Evolutionary conservation across 2,888 invertebrate species (phyloP), one percentile per base, ranked within the genome.

Genomic region (Parochlus steinenii): DNA sequence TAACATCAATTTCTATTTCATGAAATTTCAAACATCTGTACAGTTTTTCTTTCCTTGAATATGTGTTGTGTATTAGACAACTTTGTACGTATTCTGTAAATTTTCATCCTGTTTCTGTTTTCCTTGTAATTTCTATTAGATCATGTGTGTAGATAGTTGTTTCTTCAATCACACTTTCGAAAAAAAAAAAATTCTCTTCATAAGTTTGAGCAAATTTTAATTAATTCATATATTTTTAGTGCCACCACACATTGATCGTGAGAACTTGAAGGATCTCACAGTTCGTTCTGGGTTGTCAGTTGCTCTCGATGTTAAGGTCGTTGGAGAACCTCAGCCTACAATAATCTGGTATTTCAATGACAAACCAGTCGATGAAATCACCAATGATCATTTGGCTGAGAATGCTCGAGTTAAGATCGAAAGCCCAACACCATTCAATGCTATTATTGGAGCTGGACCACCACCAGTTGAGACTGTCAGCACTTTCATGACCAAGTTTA

Each of bases 211-310:
- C 22, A 15, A 22, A 27, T 42, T 17, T 19, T 6, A 19, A 27
- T 28, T 18, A 23, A 33, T 19, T 18, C 35, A 25, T 37, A 29
- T 31, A 19, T 35, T 36, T 39, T 28, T 30, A 90, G 90, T 92
- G 55, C 90, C 90, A 64, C 93, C 93, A 39, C 73, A 77, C 50
- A 95, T 95, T 55, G 90, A 93, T 55, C 75, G 90, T 44, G 83
- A 83, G 12, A 86, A 87, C 58, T 62, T 92, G 33, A 78, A 83
- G 48, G 70, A 76, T n/a, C 56, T 87, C 3, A 71, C 71, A 3
- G 77, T 93, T 26, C 92, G 93, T 58, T 77, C 81, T 41, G 92
- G 92, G 24, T 74, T 92, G 27, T 80, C 83, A 1, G 73, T 92
- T 29, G 77, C 74, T 16, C 62, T 95, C 40, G 89, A 92, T 55